Base-by-base conservation (phyloP, 1,140 invertebrate species). In the Pogonognathellus flavescens region DNA sequence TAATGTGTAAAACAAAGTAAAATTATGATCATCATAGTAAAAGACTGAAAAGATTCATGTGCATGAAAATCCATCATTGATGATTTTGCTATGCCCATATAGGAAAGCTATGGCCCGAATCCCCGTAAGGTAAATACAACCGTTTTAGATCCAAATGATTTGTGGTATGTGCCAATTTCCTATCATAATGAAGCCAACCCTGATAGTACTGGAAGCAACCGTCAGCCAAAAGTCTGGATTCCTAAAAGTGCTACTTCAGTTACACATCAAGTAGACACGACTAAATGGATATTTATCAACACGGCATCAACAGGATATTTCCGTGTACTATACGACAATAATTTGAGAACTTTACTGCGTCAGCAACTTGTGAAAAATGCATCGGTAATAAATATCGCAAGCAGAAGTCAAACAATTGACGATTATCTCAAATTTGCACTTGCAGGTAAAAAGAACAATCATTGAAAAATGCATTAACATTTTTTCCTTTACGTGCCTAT, bases 221-320 rank as follows among this genome's bases (percentile, higher is more conserved):
- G 95, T 1, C 91, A 91, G 50, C 94, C 95, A 0, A 92, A 91
- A 31, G 87, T 93, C 0, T 97, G 96, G 96, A 59, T 82, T 11
- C 6, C 81, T 9, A 82, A 82, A 82, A 82, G 22, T 25, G 13
- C 55, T 25, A 22, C 55, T 9, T 20, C 18, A 3, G 22, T 81
- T 1, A 81, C 11, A 1, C 80, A 81, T 18, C 2, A 25, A 55
- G 80, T 81, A 14, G 80, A 81, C 18, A 81, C 80, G 10, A 55
- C 80, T 0, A 53, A 59, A 14, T 81, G 80, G 80, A 50, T 81
- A 16, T 81, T 81, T 16, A 57, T 81, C 18, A 81, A 81, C 55
- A 81, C 80, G 0, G 80, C 50, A 5, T 81, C 80, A 5, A 81
- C 80, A 22, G 86, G 86, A 11, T 86, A 86, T 76, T 86, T 83